Base-by-base conservation (phyloP, 2,797 vertebrate species). In the Miichthys miiuy region DNA sequence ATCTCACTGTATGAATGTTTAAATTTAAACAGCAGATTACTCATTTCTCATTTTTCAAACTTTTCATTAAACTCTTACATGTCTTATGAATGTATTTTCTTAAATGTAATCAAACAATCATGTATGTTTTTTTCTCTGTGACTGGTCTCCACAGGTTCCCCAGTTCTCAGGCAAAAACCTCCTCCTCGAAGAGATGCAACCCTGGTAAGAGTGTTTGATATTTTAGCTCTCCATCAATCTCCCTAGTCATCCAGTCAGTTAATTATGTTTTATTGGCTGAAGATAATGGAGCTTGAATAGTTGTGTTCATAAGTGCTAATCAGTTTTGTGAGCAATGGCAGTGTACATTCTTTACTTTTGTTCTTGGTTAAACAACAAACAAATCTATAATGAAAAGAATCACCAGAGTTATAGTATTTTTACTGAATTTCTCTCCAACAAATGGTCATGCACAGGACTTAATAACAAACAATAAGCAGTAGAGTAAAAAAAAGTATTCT, bases 151-250 rank as follows among this genome's bases (percentile, higher is more conserved):
- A 38, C 54, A 99, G 98, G 98, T 92, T 99, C 98, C 85, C 98
- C 98, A 66, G 97, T 99, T 91, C 95, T 99, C 73, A 96, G 97
- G 94, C 98, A 98, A 76, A 97, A 98, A 83, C 98, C 98, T 0
- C 98, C 98, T 13, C 98, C 98, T 56, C 95, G 98, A 75, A 97
- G 98, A 96, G 98, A 99, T 88, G 96, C 97, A 72, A 99, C 98
- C 81, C 93, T 99, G 96, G 98, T 99, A 91, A 86, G 96, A 62
- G n/a, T 69, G n/a, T 34, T 54, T 41, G 14, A 61, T 56, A 27
- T 80, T 66, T 75, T 11, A n/a, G 5, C 25, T 9, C 23, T 34
- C 7, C 6, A 25, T 42, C 9, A 9, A 16, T 27, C 12, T 21
- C 23, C 75, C 6, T 42, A 1, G 3, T 52, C 25, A 44, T 23